phyloP scores from a whole-genome alignment of 2,113 vertebrate species.

The Vidua macroura region DNA sequence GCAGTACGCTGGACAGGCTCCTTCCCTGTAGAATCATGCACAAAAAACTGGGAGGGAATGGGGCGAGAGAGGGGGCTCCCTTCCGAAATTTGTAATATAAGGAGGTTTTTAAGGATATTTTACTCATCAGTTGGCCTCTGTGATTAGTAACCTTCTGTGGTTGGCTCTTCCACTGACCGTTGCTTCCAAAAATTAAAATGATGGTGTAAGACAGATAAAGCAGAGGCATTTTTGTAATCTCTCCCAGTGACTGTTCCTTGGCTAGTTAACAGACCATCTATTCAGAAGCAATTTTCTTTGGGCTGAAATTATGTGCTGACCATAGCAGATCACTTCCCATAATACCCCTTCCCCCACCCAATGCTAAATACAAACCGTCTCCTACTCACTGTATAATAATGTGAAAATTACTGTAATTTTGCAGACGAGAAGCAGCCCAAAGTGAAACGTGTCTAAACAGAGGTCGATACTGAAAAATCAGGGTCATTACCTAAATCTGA shows the following conservation, averaged over 20 bases:
- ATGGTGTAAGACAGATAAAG: slow-evolving; percentile 70
- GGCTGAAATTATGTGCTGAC: slow-evolving; percentile 82
- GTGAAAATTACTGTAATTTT: slow-evolving; percentile 84
- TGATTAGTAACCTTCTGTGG: not conserved
- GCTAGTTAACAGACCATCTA: slow-evolving; percentile 77
- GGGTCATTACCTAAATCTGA: slow-evolving; percentile 79
- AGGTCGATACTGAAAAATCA: slow-evolving; percentile 78
- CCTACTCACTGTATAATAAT: slow-evolving; percentile 79
- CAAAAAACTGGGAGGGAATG: not conserved
- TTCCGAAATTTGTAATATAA: not conserved
- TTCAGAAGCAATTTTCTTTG: slow-evolving; percentile 82
- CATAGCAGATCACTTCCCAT: slow-evolving; percentile 78
- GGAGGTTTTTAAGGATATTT: slow-evolving; percentile 16
- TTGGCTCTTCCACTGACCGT: not conserved
- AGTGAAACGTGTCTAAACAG: slow-evolving; percentile 80
- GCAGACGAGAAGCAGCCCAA: slow-evolving; percentile 75
- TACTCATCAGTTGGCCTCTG: slow-evolving; percentile 18
- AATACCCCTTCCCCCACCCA: slow-evolving; percentile 78
- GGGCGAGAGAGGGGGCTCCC: not conserved
- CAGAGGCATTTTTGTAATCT: slow-evolving; percentile 65
- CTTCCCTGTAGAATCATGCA: not conserved
- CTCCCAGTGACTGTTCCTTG: slow-evolving; percentile 71
- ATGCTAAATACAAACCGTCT: slow-evolving; percentile 77
- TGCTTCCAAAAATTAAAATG: slow-evolving; percentile 60
- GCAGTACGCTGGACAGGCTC: not conserved